These are phyloP conservation scores for Sipha maydis DNA, from an alignment of 2,888 invertebrate genomes.

Conservation along the genomic window DNA sequence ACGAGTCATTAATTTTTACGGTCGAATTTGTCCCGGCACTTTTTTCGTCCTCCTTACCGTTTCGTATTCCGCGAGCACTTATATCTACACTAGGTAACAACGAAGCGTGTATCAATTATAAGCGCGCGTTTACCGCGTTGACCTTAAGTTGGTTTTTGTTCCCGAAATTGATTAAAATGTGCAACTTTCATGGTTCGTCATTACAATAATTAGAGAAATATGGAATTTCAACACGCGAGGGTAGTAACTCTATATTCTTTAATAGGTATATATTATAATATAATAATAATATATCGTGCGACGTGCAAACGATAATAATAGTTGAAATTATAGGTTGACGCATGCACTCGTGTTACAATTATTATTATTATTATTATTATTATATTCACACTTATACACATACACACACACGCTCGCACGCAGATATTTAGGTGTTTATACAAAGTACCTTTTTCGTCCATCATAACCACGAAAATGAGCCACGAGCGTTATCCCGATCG, in stretches of 20 bases:
- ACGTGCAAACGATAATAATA: slow-evolving; percentile 24
- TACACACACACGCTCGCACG: too few relatives aligned
- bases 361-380: background rate
- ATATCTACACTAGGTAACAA: background rate
- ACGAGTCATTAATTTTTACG: slow-evolving; percentile 22
- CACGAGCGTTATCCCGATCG: too few relatives aligned
- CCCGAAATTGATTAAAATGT: slow-evolving; percentile 20
- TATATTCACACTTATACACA: background rate
- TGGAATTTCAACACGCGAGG: slow-evolving; percentile 12
- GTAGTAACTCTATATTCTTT: slow-evolving; percentile 20
- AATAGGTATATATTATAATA: slow-evolving; percentile 17
- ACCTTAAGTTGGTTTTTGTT: background rate
- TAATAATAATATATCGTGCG: slow-evolving; percentile 27
- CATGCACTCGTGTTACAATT: background rate
- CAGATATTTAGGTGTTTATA: too few relatives aligned
- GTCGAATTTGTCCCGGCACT: background rate
- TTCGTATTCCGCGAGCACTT: background rate
- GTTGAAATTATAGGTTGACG: slow-evolving; percentile 9
- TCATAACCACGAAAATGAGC: too few relatives aligned
- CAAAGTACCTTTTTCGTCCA: too few relatives aligned
- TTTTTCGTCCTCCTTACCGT: background rate
- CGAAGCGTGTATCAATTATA: background rate
- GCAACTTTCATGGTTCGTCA: background rate
- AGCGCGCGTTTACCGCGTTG: background rate
- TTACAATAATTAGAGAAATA: slow-evolving; percentile 14